Evolutionary conservation across 2,113 vertebrate species (phyloP), one percentile per base, ranked within the genome.

Genomic region (Pavo muticus): DNA sequence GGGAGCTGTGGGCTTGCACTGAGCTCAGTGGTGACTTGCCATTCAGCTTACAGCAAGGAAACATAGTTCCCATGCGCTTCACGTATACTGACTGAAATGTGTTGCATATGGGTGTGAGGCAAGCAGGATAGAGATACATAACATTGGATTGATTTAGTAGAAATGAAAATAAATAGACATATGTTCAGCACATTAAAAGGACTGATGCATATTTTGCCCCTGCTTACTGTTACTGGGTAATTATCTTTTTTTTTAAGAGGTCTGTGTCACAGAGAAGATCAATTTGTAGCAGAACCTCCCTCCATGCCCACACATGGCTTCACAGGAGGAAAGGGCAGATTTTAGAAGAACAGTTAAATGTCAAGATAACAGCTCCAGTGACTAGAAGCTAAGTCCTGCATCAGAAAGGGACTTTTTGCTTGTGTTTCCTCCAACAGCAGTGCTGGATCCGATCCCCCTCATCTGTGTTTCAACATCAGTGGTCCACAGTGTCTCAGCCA

Each of bases 111-210:
- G 85, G 74, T 8, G 6, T 14, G 30, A 95, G 85, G 77, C 78
- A 90, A 85, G 80, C 92, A 32, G 4, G 5, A 85, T 20, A 65
- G 73, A 96, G 92, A 92, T 81, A 57, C 27, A n/a, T 35, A 86
- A 54, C 10, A 0, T n/a, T 78, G 56, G 70, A 40, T 59, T 72
- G 84, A 85, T 90, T 68, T 47, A 59, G 63, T 90, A 84, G 48
- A 84, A 90, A 84, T 85, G 77, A 73, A 87, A 95, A 83, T 78
- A 94, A 86, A 70, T 76, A 82, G 47, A 93, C 85, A 86, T 88
- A 18, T 91, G 91, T 93, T 91, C 88, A 88, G 76, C 93, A 94
- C 45, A 68, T 90, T 93, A 88, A 81, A 92, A 69, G 48, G 35
- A 90, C n/a, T 54, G 61, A 44, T 87, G 76, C 44, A 60, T 84